A percentile compares a stretch with the other conserved stretches of the same genome.
phyloP scores from a whole-genome alignment of 1,140 invertebrate species.

The Nomia melanderi region DNA sequence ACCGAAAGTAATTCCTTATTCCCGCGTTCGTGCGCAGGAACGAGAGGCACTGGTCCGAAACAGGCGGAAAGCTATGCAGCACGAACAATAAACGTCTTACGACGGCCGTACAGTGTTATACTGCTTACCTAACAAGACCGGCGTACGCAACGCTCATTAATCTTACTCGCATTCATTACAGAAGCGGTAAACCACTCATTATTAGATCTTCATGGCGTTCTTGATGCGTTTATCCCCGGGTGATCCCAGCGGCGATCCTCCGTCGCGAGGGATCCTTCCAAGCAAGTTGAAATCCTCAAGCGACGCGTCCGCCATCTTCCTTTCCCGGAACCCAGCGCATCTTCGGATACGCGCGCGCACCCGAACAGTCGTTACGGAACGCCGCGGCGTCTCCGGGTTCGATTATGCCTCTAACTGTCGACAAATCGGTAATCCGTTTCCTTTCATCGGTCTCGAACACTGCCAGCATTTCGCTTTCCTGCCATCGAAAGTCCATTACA shows the following conservation, averaged over 20 bases:
- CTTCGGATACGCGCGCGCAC: conserved; percentile 53
- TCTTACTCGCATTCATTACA: conserved; percentile 3
- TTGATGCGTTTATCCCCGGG: conserved; percentile 1
- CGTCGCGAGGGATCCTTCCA: neutral
- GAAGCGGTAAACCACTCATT: neutral
- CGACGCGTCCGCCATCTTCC: conserved; percentile 25
- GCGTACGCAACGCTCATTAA: neutral
- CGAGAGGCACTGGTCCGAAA: no score
- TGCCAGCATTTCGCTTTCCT: conserved; percentile 8
- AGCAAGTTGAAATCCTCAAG: conserved; percentile 13
- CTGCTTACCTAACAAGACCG: neutral
- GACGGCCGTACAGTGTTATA: neutral
- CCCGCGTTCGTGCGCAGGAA: no score
- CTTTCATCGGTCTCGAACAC: neutral
- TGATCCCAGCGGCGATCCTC: neutral
- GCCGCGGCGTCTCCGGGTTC: no score
- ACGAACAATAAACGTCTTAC: neutral
- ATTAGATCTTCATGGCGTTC: neutral
- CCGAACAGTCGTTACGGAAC: conserved; percentile 62
- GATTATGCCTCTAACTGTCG: conserved; percentile 64
- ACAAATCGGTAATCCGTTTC: neutral
- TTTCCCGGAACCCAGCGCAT: conserved; percentile 14
- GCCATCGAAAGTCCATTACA: no score
- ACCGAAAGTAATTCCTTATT: no score
- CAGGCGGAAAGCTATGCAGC: no score